These are phyloP conservation scores for Psilanteris sp. DNA, from an alignment of 1,140 invertebrate genomes.

Conservation along the genomic window DNA sequence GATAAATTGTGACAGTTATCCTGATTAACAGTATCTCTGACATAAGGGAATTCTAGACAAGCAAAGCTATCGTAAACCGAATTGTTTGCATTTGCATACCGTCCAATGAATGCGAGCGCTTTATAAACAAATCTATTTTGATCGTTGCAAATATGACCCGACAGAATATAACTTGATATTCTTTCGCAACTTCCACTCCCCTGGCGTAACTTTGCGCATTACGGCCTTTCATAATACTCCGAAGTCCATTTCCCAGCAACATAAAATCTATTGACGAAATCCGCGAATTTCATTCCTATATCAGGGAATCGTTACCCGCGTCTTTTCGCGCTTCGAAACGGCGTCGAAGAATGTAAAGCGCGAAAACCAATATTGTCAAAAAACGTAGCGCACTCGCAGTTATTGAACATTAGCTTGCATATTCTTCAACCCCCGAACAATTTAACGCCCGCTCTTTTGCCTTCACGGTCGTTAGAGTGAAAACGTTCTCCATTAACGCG, in stretches of 20 bases:
- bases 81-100: slow-evolving; percentile 6
- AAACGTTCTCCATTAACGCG: slow-evolving; percentile 77
- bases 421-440: slow-evolving; percentile 53
- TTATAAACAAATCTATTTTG: neutral
- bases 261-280: slow-evolving; percentile 41
- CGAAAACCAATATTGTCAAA: slow-evolving; percentile 58
- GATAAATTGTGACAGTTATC: slow-evolving; percentile 19
- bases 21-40: slow-evolving; percentile 11
- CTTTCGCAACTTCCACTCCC: neutral
- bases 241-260: slow-evolving; percentile 30
- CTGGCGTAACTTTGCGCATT: slow-evolving; percentile 34
- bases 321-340: slow-evolving; percentile 30
- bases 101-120: neutral
- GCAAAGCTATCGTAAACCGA: neutral
- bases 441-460: slow-evolving; percentile 65
- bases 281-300: slow-evolving; percentile 32
- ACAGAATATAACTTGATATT: slow-evolving; percentile 18
- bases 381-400: slow-evolving; percentile 47
- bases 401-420: slow-evolving; percentile 62
- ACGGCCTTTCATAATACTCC: slow-evolving; percentile 26
- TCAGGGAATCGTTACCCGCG: slow-evolving; percentile 32
- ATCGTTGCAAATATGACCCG: neutral
- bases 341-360: slow-evolving; percentile 48
- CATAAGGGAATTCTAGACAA: slow-evolving; percentile 7
- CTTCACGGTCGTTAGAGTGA: slow-evolving; percentile 75